Percentiles rank a stretch among this genome's conserved stretches.
These are phyloP conservation scores for Styela plicata DNA, from an alignment of 23 tunicate species.

Conservation along the genomic window DNA sequence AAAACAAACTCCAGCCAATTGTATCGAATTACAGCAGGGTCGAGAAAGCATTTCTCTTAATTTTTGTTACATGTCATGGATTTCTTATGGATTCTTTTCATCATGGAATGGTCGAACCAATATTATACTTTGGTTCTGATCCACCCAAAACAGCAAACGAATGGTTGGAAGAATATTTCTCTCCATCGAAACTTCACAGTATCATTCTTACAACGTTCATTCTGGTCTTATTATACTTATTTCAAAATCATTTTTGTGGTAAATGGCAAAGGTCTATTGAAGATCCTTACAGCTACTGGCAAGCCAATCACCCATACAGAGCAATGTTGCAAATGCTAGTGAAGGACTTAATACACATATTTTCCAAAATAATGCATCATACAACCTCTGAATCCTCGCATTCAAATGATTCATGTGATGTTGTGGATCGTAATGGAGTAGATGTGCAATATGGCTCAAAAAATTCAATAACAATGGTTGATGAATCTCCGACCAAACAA, in stretches of 20 bases:
- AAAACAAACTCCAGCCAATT: slow-evolving; percentile 1
- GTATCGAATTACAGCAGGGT: slow-evolving; percentile 27
- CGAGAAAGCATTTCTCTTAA: slow-evolving; percentile 25
- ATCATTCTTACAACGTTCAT: background rate
- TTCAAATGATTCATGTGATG: too few relatives aligned
- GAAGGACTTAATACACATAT: background rate
- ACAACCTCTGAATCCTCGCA: too few relatives aligned
- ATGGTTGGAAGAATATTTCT: slow-evolving; percentile 2
- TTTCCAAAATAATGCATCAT: too few relatives aligned
- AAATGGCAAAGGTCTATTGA: slow-evolving; percentile 43
- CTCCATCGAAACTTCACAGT: background rate
- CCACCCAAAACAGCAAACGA: background rate
- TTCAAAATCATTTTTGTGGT: slow-evolving; percentile 24
- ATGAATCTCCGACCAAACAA: background rate
- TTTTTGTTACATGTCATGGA: slow-evolving; percentile 18
- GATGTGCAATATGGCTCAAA: too few relatives aligned
- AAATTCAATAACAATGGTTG: background rate
- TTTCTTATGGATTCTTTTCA: slow-evolving; percentile 23
- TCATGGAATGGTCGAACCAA: slow-evolving; percentile 35
- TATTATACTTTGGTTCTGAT: slow-evolving; percentile 25
- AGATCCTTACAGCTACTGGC: slow-evolving; percentile 69
- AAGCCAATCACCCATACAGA: slow-evolving; percentile 19
- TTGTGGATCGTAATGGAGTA: too few relatives aligned
- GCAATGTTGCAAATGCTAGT: background rate
- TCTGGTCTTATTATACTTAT: background rate